Conservation (phyloP, 2,888 invertebrate species). For the Tachina grossa region DNA sequence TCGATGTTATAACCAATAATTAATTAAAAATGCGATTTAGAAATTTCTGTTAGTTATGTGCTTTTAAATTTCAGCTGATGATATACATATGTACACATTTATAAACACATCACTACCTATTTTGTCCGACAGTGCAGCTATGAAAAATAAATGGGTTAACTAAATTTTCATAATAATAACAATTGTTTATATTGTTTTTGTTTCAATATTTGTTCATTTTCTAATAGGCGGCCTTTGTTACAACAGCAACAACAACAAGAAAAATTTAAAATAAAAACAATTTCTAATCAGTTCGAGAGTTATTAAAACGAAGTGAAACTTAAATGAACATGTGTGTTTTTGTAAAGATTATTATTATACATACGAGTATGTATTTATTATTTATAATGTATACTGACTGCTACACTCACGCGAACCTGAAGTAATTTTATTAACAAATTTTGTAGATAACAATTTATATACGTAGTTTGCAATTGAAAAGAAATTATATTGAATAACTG, state of each 20-base stretch:
- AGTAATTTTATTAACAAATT: constrained; percentile 12
- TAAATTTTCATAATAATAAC: constrained; percentile 34
- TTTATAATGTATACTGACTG: background rate
- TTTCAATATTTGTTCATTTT: constrained; percentile 11
- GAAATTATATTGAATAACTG: constrained; percentile 26
- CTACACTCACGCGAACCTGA: background rate
- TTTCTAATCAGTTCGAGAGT: constrained; percentile 55
- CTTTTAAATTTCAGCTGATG: no score
- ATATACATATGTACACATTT: background rate
- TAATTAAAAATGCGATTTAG: no score
- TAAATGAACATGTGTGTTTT: constrained; percentile 37
- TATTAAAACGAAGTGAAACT: background rate
- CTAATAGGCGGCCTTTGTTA: constrained; percentile 28
- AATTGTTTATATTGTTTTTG: constrained; percentile 14
- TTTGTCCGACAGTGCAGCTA: background rate
- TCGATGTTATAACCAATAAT: no score
- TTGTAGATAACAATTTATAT: constrained; percentile 32
- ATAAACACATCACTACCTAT: background rate
- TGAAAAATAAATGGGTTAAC: constrained; percentile 34
- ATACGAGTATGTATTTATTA: background rate
- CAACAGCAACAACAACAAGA: background rate
- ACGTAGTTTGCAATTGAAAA: constrained; percentile 35
- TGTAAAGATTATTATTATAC: constrained; percentile 42
- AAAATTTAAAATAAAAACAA: background rate
- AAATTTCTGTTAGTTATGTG: no score